phyloP scores from a whole-genome alignment of 92 coral and sea anemone species.

The Ricordea florida region DNA sequence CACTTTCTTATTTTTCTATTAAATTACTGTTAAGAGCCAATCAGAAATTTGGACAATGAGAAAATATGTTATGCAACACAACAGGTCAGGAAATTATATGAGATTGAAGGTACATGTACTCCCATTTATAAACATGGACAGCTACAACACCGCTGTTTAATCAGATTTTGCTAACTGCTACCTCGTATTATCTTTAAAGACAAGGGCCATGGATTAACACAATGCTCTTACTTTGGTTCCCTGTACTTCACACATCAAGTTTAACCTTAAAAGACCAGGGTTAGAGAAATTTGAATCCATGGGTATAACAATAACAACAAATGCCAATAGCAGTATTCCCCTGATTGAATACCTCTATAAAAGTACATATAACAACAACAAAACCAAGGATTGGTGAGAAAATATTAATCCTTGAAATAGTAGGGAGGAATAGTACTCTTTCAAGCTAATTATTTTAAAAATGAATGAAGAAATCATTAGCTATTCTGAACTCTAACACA shows the following conservation, averaged over 20 bases:
- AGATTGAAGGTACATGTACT: constrained; percentile 6
- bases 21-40: not conserved
- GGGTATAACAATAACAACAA: not conserved
- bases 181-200: too few relatives aligned
- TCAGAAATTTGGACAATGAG: constrained; percentile 7
- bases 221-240: not conserved
- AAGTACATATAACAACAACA: not conserved
- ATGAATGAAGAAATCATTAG: not conserved
- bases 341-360: constrained; percentile 4
- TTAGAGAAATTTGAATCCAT: not conserved
- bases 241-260: not conserved
- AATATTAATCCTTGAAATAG: not conserved
- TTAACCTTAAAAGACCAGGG: not conserved
- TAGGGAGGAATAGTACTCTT: not conserved
- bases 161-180: not conserved
- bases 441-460: not conserved
- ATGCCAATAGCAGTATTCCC: not conserved
- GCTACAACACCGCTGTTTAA: not conserved
- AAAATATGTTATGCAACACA: constrained; percentile 14
- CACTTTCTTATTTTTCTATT: not conserved
- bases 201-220: too few relatives aligned
- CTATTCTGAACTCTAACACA: not conserved
- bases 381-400: not conserved
- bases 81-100: not conserved
- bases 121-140: constrained; percentile 8